phyloP scores from a whole-genome alignment of 2,888 invertebrate genomes.

The Thumatha senex region DNA sequence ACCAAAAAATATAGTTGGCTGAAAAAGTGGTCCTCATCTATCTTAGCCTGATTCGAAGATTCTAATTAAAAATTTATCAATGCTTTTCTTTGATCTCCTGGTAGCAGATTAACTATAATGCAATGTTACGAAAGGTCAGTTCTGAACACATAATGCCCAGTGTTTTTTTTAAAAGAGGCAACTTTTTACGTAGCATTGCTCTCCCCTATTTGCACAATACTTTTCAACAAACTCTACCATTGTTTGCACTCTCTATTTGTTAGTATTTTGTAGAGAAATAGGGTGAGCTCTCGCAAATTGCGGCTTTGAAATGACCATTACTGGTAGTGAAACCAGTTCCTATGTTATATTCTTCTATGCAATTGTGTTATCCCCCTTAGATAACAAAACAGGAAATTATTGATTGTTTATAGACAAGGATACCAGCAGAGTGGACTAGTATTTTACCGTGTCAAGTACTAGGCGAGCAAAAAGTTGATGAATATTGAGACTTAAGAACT shows the following conservation, averaged over 20 bases:
- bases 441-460: too few relatives aligned
- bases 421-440: too few relatives aligned
- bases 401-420: conserved; percentile 3
- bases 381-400: conserved; percentile 8
- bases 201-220: conserved; percentile 74
- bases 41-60: too few relatives aligned
- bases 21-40: too few relatives aligned
- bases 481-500: too few relatives aligned
- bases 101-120: too few relatives aligned
- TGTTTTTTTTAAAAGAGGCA: conserved; percentile 61
- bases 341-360: conserved; percentile 9
- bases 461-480: too few relatives aligned
- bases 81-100: too few relatives aligned
- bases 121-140: conserved; percentile 61
- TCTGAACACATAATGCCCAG: conserved; percentile 31
- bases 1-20: too few relatives aligned
- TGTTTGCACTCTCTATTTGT: conserved; percentile 54
- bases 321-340: conserved; percentile 24
- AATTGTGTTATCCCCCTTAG: conserved; percentile 1
- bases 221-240: conserved; percentile 68
- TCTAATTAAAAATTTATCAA: too few relatives aligned
- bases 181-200: conserved; percentile 55
- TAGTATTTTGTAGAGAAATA: conserved; percentile 41
- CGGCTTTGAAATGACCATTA: conserved; percentile 37
- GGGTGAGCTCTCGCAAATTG: conserved; percentile 39